Percentiles rank a stretch among this genome's conserved stretches.
These are phyloP conservation scores for Benitochromis conjunctus DNA, from an alignment of 2,113 vertebrate genomes.

Conservation along the genomic window DNA sequence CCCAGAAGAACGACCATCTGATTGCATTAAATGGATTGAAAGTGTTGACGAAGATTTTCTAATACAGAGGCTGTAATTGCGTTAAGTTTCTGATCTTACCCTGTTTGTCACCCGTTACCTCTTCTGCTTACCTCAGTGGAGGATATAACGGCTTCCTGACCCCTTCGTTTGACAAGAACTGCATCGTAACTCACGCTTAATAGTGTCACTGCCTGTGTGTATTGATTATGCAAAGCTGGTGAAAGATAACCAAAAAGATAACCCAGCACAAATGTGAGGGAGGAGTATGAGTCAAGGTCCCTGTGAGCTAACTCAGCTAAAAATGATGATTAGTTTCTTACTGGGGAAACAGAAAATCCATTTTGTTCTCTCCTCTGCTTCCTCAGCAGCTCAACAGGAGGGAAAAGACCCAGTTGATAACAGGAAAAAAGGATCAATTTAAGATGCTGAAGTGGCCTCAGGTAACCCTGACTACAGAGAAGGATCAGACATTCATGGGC, in stretches of 20 bases:
- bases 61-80: neutral
- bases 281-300: neutral
- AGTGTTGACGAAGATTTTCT: neutral
- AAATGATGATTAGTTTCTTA: neutral
- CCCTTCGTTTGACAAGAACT: neutral
- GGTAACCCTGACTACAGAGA: neutral
- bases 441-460: neutral
- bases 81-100: slow-evolving; percentile 9
- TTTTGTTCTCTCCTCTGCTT: neutral
- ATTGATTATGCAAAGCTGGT: neutral
- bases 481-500: neutral
- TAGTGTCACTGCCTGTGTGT: neutral
- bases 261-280: neutral
- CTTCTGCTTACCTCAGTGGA: neutral
- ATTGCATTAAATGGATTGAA: slow-evolving; percentile 21
- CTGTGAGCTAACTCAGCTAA: neutral
- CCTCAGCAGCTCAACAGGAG: neutral
- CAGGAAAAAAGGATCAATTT: neutral
- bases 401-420: neutral
- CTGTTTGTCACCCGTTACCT: neutral
- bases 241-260: neutral
- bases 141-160: neutral
- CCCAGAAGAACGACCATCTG: neutral
- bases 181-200: neutral
- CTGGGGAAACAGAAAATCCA: neutral